Evolutionary conservation across 2,888 invertebrate genomes (phyloP).

Genomic region (Cactoblastis cactorum): DNA sequence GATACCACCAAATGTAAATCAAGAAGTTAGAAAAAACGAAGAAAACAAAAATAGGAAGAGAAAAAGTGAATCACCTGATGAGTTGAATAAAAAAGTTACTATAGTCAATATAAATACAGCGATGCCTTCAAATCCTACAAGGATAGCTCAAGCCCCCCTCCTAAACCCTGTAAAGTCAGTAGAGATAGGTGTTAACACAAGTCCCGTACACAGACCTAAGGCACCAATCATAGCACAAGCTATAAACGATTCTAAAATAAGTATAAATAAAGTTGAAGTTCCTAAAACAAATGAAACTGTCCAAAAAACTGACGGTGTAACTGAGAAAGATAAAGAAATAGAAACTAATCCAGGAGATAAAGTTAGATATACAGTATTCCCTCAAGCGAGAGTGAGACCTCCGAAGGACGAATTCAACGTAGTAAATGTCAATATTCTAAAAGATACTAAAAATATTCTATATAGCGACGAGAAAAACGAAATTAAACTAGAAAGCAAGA

Average conservation of each 20-base stretch:
- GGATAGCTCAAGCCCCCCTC: slow-evolving; percentile 25
- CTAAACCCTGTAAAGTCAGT: slow-evolving; percentile 30
- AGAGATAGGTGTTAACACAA: slow-evolving; percentile 40
- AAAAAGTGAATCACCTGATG: slow-evolving; percentile 65
- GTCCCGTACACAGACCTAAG: slow-evolving; percentile 33
- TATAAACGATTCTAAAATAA: slow-evolving; percentile 15
- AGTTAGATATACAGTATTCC: slow-evolving; percentile 63
- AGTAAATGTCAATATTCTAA: slow-evolving; percentile 14
- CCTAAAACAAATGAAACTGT: slow-evolving; percentile 22
- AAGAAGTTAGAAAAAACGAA: slow-evolving; percentile 25
- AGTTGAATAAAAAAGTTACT: slow-evolving; percentile 40
- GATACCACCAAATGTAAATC: slow-evolving; percentile 16
- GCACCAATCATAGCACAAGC: slow-evolving; percentile 23
- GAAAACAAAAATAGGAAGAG: slow-evolving; percentile 44
- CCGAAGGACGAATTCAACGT: slow-evolving; percentile 39
- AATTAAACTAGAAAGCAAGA: slow-evolving; percentile 1
- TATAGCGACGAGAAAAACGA: slow-evolving; percentile 14
- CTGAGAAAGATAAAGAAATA: slow-evolving; percentile 20
- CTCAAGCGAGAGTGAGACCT: slow-evolving; percentile 61
- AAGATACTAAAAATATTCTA: slow-evolving; percentile 18
- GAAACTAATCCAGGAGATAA: slow-evolving; percentile 44
- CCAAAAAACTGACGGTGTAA: slow-evolving; percentile 10
- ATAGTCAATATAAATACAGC: slow-evolving; percentile 25
- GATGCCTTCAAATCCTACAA: slow-evolving; percentile 15
- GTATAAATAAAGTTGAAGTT: background rate